A percentile compares a stretch with the other conserved stretches of the same genome.
These are phyloP conservation scores for Ctenoplectra terminalis DNA, from an alignment of 1,140 invertebrate genomes.

Conservation along the genomic window DNA sequence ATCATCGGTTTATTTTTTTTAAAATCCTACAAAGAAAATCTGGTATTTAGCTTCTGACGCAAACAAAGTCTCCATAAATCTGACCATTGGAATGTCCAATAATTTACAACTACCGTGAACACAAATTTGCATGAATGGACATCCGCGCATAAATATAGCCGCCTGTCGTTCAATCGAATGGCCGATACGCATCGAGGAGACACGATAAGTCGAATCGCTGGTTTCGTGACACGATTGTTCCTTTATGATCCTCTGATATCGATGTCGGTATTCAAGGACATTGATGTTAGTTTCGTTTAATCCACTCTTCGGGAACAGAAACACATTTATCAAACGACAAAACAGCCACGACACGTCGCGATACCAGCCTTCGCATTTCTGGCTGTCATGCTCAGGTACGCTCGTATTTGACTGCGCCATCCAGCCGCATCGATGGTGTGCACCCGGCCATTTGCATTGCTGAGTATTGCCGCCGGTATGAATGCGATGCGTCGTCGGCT, in stretches of 20 bases:
- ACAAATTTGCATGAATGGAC: background rate
- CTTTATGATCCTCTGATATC: background rate
- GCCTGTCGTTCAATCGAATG: too few relatives aligned
- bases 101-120: background rate
- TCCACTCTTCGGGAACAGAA: background rate
- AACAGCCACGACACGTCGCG: slow-evolving; percentile 20
- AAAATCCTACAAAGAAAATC: too few relatives aligned
- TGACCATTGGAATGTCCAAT: too few relatives aligned
- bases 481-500: slow-evolving; percentile 57
- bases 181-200: background rate
- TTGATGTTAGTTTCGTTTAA: slow-evolving; percentile 10
- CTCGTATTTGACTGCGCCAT: slow-evolving; percentile 41
- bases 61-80: background rate
- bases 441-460: slow-evolving; percentile 60
- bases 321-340: slow-evolving; percentile 21
- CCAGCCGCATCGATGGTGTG: slow-evolving; percentile 33
- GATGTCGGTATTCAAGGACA: background rate
- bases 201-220: background rate
- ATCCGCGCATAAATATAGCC: background rate
- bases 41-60: too few relatives aligned
- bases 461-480: slow-evolving; percentile 42
- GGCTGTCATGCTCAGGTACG: slow-evolving; percentile 46
- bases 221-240: background rate
- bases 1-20: too few relatives aligned
- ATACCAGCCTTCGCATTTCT: slow-evolving; percentile 38